Conservation (phyloP, 1,140 invertebrate genomes). For the Zaprionus ghesquierei region DNA sequence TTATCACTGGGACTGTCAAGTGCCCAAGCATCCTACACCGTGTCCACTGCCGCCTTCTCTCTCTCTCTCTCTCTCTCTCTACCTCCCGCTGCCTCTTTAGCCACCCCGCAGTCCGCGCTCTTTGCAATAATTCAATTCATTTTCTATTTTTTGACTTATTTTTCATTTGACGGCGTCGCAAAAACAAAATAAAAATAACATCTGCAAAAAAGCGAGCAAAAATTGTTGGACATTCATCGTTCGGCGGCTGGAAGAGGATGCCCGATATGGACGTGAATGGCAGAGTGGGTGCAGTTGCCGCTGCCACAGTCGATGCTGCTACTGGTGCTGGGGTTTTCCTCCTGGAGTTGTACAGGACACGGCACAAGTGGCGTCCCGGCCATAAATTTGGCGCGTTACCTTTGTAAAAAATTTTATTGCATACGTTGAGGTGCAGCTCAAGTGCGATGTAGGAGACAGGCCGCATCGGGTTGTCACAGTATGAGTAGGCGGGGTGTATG, state of each 20-base stretch:
- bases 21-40: slow-evolving; percentile 50
- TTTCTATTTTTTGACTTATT: slow-evolving; percentile 79
- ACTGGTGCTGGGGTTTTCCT: neutral
- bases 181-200: slow-evolving; percentile 43
- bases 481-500: neutral
- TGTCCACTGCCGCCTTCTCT: neutral
- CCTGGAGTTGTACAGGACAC: neutral
- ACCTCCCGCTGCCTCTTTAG: neutral
- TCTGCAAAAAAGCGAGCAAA: slow-evolving; percentile 46
- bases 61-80: neutral
- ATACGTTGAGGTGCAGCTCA: slow-evolving; percentile 24
- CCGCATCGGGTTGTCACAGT: neutral
- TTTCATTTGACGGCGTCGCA: slow-evolving; percentile 68
- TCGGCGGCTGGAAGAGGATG: slow-evolving; percentile 54
- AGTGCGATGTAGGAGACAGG: slow-evolving; percentile 10
- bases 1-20: slow-evolving; percentile 76
- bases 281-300: neutral
- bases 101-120: slow-evolving; percentile 36
- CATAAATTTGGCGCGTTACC: slow-evolving; percentile 45
- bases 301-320: neutral
- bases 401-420: slow-evolving; percentile 44
- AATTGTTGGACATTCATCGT: slow-evolving; percentile 55
- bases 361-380: slow-evolving; percentile 2
- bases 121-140: slow-evolving; percentile 81
- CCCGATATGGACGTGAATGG: slow-evolving; percentile 16